Conservation (phyloP, 2,797 vertebrate genomes). For the Ceryle rudis region DNA sequence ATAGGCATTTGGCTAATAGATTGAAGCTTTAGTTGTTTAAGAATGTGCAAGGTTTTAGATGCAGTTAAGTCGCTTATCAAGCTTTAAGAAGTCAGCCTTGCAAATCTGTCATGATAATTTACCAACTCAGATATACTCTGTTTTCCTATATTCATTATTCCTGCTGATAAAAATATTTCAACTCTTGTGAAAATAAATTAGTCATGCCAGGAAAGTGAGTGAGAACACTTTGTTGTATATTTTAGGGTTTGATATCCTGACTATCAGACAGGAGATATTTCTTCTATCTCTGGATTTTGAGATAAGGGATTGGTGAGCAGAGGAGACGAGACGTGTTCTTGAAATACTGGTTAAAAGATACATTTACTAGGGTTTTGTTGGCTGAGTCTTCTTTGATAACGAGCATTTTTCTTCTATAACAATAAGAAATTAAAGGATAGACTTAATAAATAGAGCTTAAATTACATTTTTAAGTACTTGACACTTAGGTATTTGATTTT, state of each 20-base stretch:
- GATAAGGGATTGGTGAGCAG: not conserved
- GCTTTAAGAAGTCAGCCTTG: not conserved
- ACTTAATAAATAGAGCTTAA: not conserved
- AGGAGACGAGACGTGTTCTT: not conserved
- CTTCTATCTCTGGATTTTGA: not conserved
- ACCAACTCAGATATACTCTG: not conserved
- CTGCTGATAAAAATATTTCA: not conserved
- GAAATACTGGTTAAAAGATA: not conserved
- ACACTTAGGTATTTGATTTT: not conserved
- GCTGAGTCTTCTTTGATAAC: not conserved
- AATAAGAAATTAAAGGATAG: not conserved
- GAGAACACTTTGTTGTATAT: not conserved
- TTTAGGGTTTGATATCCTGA: not conserved
- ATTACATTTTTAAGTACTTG: not conserved
- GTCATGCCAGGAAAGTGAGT: not conserved
- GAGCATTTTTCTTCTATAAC: not conserved
- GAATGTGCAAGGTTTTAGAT: not conserved
- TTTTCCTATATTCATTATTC: not conserved
- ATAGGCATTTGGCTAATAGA: slow-evolving; percentile 18
- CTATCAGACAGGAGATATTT: not conserved
- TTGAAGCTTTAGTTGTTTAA: slow-evolving; percentile 1
- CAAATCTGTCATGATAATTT: slow-evolving; percentile 36
- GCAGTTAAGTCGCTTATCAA: slow-evolving; percentile 35
- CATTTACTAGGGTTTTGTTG: not conserved
- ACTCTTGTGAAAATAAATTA: not conserved